Evolutionary conservation across 1,140 invertebrate species (phyloP), one percentile per base, ranked within the genome.

Genomic region (Drosophila truncata): DNA sequence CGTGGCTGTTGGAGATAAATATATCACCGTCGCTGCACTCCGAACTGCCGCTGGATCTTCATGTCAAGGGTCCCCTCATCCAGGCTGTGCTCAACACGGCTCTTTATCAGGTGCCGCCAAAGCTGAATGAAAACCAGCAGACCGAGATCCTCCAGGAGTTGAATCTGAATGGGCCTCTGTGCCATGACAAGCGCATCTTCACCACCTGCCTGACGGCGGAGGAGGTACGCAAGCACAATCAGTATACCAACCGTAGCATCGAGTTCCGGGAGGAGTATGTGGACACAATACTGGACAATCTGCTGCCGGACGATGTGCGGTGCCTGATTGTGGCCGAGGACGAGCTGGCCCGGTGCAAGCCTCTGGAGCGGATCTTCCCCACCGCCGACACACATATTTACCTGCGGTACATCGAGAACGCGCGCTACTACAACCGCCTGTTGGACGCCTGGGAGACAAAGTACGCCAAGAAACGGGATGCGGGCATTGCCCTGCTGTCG

Each of bases 1-100:
- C 99, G 0, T 99, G 99, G 98, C 94, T 99, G 14, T 94, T 99
- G 64, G 99, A 99, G 94, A 96, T 99, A 5, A 99, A 99, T 92
- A 98, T 99, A 80, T 99, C 98, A 1, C 99, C 99, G 2, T 97
- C 96, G 41, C 93, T 99, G 62, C 98, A 99, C 91, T 98, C 98
- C 71, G 96, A 98, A 49, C 97, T 98, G 16, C 96, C 97, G 0
- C 93, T 99, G 27, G 99, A 99, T 93, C 94, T 97, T 59, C 96
- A 97, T 80, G 98, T 99, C n/a, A 99, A 99, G 92, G 97, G 97
- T 13, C 97, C 98, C 5, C 93, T 99, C 78, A 96, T 99, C 31
- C 95, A 95, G 85, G 96, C 98, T 73, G 94, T 99, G 11, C 95
- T 99, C 73, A 99, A 99, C 93, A 96, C 99, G 50, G 97, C 96